These are phyloP conservation scores for Cydia fagiglandana DNA, from an alignment of 1,140 invertebrate genomes.

Conservation along the genomic window DNA sequence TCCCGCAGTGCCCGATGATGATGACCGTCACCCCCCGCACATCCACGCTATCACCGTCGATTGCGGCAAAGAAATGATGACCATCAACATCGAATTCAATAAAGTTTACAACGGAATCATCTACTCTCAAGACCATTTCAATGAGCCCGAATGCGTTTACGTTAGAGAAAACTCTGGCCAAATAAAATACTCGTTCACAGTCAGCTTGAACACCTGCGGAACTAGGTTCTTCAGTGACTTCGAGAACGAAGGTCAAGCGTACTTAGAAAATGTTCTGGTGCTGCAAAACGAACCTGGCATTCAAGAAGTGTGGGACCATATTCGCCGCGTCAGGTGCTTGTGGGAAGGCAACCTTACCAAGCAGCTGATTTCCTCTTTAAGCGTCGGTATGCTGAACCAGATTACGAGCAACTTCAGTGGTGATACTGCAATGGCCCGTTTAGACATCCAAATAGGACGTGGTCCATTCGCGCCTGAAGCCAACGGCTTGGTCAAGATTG, in stretches of 20 bases:
- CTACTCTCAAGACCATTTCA: constrained; percentile 90
- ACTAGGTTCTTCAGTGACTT: constrained; percentile 90
- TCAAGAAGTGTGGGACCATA: constrained; percentile 91
- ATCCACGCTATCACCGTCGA: constrained; percentile 87
- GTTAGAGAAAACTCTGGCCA: constrained; percentile 85
- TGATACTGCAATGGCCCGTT: constrained; percentile 88
- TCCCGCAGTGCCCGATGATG: constrained; percentile 49
- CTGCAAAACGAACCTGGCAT: constrained; percentile 90
- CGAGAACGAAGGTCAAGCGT: constrained; percentile 86
- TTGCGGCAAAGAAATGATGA: constrained; percentile 91
- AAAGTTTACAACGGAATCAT: constrained; percentile 87
- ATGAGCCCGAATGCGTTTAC: constrained; percentile 85
- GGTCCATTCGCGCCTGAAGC: constrained; percentile 88
- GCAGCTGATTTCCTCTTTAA: constrained; percentile 85
- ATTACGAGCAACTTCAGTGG: constrained; percentile 91
- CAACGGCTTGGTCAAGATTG: constrained; percentile 89
- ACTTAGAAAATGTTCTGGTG: constrained; percentile 89
- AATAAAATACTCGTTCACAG: constrained; percentile 86
- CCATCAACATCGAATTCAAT: constrained; percentile 89
- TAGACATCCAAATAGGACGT: constrained; percentile 89
- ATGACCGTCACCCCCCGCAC: constrained; percentile 84
- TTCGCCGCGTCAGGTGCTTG: constrained; percentile 87
- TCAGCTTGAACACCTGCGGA: constrained; percentile 88
- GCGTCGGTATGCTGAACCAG: constrained; percentile 89
- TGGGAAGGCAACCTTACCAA: constrained; percentile 91